Conservation (phyloP, 2,113 vertebrate genomes). For the Polypterus senegalus region DNA sequence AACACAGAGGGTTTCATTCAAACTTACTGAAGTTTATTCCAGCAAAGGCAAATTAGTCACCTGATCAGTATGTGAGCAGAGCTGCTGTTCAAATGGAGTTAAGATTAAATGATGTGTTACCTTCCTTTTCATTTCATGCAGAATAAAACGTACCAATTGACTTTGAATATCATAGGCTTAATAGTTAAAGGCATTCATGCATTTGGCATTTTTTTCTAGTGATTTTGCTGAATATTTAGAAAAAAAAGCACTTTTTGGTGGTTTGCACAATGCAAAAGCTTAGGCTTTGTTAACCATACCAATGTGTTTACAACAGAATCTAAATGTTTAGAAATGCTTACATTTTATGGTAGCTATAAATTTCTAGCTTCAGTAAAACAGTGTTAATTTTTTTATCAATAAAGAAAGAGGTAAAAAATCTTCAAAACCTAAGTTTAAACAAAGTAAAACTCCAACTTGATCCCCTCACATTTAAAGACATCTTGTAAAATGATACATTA, state of each 20-base stretch:
- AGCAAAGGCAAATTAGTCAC: slow-evolving; percentile 39
- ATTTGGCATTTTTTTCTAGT: slow-evolving; percentile 66
- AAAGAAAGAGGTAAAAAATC: too few relatives aligned
- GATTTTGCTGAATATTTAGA: slow-evolving; percentile 34
- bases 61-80: slow-evolving; percentile 37
- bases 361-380: slow-evolving; percentile 13
- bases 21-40: slow-evolving; percentile 35
- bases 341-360: not conserved
- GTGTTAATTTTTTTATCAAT: slow-evolving; percentile 7
- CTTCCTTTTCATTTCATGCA: slow-evolving; percentile 60
- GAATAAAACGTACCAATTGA: slow-evolving; percentile 45
- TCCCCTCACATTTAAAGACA: slow-evolving; percentile 35
- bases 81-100: slow-evolving; percentile 33
- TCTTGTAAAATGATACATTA: slow-evolving; percentile 55
- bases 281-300: slow-evolving; percentile 30
- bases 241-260: slow-evolving; percentile 56
- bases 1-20: slow-evolving; percentile 54
- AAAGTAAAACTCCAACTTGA: slow-evolving; percentile 37
- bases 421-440: too few relatives aligned
- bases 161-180: slow-evolving; percentile 45
- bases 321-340: slow-evolving; percentile 19
- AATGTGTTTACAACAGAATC: slow-evolving; percentile 11
- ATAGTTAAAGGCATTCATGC: slow-evolving; percentile 83
- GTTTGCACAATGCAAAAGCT: slow-evolving; percentile 38
- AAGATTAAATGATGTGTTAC: slow-evolving; percentile 41